Conservation (phyloP, 2,797 vertebrate genomes). For the Falco concolor region DNA sequence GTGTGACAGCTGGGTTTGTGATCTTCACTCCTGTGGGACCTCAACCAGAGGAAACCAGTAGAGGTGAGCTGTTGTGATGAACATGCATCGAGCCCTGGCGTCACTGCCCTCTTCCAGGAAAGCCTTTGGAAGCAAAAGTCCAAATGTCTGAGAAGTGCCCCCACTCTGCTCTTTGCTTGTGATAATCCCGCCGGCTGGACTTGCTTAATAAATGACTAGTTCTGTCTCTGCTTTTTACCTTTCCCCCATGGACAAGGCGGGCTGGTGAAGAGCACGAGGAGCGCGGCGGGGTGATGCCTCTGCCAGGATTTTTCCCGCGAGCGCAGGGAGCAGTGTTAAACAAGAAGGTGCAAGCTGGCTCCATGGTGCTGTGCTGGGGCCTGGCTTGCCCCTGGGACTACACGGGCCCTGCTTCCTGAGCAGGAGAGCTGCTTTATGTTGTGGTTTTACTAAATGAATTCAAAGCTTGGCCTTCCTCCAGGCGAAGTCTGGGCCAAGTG, state of each 20-base stretch:
- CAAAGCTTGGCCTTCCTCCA: conserved; percentile 64
- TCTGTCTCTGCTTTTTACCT: neutral
- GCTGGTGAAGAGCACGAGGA: neutral
- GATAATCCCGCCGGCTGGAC: neutral
- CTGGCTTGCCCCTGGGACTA: conserved; percentile 48
- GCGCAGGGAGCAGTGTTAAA: accelerated
- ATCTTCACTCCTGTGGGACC: neutral
- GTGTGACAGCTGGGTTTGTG: neutral
- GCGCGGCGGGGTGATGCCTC: accelerated
- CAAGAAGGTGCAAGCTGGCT: neutral
- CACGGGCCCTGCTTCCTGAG: conserved; percentile 52
- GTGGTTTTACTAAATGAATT: conserved; percentile 62
- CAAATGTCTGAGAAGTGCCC: neutral
- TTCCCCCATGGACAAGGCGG: accelerated
- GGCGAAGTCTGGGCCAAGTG: conserved; percentile 36
- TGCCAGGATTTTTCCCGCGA: accelerated
- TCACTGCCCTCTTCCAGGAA: neutral
- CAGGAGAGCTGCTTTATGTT: conserved; percentile 60
- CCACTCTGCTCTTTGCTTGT: neutral
- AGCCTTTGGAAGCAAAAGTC: neutral
- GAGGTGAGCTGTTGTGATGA: neutral
- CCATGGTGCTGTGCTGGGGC: neutral
- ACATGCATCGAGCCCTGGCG: accelerated
- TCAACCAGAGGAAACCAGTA: neutral
- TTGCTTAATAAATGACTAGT: neutral